Percentiles rank a stretch among this genome's conserved stretches.
These are phyloP conservation scores for Oncopeltus fasciatus DNA, from an alignment of 1,140 invertebrate genomes.

Conservation along the genomic window DNA sequence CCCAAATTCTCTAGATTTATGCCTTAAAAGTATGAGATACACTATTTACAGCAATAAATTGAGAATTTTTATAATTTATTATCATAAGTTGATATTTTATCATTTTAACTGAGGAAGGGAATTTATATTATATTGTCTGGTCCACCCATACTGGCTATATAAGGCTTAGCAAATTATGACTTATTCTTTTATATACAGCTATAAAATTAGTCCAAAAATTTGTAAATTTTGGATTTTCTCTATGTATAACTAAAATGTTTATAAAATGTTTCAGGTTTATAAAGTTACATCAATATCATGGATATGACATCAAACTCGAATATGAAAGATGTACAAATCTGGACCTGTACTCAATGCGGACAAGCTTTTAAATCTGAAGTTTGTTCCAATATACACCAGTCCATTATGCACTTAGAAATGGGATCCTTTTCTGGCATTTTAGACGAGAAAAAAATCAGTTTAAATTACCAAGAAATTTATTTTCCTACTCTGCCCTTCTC, in stretches of 20 bases:
- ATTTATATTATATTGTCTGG: too few species aligned
- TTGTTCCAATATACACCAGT: conserved; percentile 24
- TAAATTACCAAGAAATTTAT: conserved; percentile 23
- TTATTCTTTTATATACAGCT: too few species aligned
- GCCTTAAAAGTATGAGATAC: too few species aligned
- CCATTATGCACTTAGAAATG: conserved; percentile 32
- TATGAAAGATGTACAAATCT: conserved; percentile 19
- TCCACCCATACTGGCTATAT: too few species aligned
- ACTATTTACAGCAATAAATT: too few species aligned
- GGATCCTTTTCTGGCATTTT: conserved; percentile 31
- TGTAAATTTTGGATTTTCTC: too few species aligned
- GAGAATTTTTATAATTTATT: too few species aligned
- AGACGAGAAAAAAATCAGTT: conserved; percentile 33
- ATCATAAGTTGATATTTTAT: too few species aligned
- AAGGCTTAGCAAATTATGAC: too few species aligned
- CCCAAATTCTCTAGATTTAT: too few species aligned
- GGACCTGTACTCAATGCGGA: conserved; percentile 20
- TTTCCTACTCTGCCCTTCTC: conserved; percentile 23
- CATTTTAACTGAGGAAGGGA: too few species aligned
- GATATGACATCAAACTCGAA: conserved; percentile 16
- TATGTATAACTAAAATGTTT: neutral
- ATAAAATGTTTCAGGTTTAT: conserved; percentile 15
- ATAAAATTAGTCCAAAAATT: too few species aligned
- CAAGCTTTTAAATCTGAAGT: conserved; percentile 20
- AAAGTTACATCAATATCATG: conserved; percentile 15